Base-by-base conservation (phyloP, 2,113 vertebrate genomes). In the Cromileptes altivelis region DNA sequence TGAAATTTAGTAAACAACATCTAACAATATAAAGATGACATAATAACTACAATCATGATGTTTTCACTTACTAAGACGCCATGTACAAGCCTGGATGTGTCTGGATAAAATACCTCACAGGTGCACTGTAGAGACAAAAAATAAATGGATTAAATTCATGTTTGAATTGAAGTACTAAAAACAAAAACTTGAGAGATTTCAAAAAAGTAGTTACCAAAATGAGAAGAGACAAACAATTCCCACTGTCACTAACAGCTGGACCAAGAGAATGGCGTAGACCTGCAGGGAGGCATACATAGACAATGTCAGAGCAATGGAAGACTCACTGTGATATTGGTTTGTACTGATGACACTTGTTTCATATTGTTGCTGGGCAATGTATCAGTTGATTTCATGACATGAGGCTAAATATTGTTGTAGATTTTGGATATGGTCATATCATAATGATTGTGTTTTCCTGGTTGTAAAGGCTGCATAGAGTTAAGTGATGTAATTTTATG, bases 261-360 rank as follows among this genome's bases (percentile, higher is more conserved):
- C 78, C 94, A 97, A 91, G 75, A 99, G 95, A 78, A 99, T 99
- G 88, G 96, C 94, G 0, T 99, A 99, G 85, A 99, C 98, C 98
- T 99, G 92, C 57, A 70, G 56, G 58, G 21, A 8, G 21, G 89
- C 23, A 72, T 3, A 21, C 8, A 21, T 1, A 37, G 33, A 37
- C 33, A 2, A 49, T 13, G 67, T 89, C 85, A 80, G 47, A 62
- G 42, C 2, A 17, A 15, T 14, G 21, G 33, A 56, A 4, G 13
- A 8, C 7, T n/a, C 17, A 4, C 17, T 25, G 15, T 37, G 17
- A 13, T 23, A 0, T 37, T 7, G 42, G 18, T 60, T 3, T 47
- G 3, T 4, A 2, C 1, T 3, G 10, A 2, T 69, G 10, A 47
- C 7, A 5, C 17, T 30, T 6, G 8, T 70, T 11, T 53, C 13